Evolutionary conservation across 1,140 invertebrate genomes (phyloP), one percentile per base, ranked within the genome.

Genomic region (Trichoplusia ni): DNA sequence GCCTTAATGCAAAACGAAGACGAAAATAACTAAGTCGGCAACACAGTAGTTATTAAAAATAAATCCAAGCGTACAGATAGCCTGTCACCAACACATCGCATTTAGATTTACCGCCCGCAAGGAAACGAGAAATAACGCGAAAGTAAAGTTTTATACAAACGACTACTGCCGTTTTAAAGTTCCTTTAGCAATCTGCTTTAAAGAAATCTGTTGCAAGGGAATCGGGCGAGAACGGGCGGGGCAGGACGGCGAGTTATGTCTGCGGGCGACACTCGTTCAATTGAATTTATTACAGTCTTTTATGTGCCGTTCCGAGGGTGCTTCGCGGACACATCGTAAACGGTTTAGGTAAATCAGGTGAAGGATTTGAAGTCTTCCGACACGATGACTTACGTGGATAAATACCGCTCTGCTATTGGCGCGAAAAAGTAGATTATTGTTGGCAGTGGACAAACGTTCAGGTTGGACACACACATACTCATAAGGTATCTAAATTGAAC

Each of bases 141-240:
- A 54, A 54, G 51, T 49, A 70, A 78, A 81, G 42, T 81, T 81
- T 77, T 78, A 78, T 71, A 81, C 73, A 81, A 79, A 81, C 72
- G 73, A 77, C 69, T 73, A 67, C 73, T 67, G 23, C 38, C 58
- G 58, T 62, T 69, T 73, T 68, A 72, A 62, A 77, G 67, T 75
- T 77, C 73, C 73, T 76, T 77, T 54, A 64, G 73, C 64, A 71
- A 74, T 72, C 64, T 73, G 35, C 62, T 72, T 73, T 75, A 66
- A 73, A 76, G 69, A 73, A 80, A 69, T 73, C 73, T 73, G 73
- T 77, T 67, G 64, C 69, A 53, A 58, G 66, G 47, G 31, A 49
- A 38, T 40, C 42, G 56, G 42, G 29, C 21, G 56, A 59, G 33
- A 40, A 54, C 44, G 62, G 59, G 62, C 61, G 63, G 51, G 35